Evolutionary conservation across 2,797 vertebrate genomes (phyloP).

Genomic region (Cossypha heuglini): DNA sequence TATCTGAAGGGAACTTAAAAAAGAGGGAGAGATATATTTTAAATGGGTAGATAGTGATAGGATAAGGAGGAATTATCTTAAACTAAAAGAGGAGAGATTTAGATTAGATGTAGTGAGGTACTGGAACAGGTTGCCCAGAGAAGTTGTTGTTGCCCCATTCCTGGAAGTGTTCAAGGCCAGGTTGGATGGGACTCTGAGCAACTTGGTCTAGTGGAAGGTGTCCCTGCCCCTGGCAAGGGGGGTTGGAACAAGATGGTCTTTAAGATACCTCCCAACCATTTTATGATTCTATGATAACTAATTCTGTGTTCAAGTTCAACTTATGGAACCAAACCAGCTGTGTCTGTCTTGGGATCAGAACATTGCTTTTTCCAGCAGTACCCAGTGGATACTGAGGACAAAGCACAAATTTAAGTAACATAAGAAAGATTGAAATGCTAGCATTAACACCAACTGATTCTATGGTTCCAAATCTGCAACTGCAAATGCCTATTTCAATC

Average conservation of each 20-base stretch:
- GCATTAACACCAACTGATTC: background rate
- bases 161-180: background rate
- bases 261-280: background rate
- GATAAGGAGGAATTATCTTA: background rate
- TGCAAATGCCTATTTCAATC: background rate
- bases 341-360: background rate
- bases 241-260: background rate
- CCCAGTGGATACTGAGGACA: background rate
- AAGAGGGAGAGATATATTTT: background rate
- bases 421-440: background rate
- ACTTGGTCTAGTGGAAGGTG: background rate
- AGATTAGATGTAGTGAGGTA: background rate
- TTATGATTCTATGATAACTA: background rate
- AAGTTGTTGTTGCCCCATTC: background rate
- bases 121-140: background rate
- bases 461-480: background rate
- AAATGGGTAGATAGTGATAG: background rate
- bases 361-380: background rate
- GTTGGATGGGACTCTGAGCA: background rate
- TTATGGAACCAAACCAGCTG: background rate
- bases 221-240: rapidly evolving
- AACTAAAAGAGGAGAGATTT: background rate
- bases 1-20: background rate
- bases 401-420: background rate
- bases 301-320: background rate